Evolutionary conservation across 2,888 invertebrate species (phyloP).

Genomic region (Zygogramma bicolorata): DNA sequence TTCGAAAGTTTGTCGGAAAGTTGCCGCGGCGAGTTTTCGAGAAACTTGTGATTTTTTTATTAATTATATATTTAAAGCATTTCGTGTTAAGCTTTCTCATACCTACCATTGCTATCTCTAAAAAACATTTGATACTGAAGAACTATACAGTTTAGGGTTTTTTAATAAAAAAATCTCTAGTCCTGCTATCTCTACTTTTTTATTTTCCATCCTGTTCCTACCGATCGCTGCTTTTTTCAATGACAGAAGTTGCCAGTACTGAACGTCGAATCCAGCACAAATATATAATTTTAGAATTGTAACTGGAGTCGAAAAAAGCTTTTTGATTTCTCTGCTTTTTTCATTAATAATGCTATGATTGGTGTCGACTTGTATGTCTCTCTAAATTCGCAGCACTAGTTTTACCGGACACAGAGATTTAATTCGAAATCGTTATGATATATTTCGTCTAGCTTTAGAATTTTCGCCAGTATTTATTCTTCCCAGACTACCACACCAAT

Average conservation of each 20-base stretch:
- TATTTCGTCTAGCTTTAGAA: conserved; percentile 54
- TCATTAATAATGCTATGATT: conserved; percentile 51
- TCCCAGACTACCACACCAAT: conserved; percentile 58
- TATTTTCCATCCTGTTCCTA: conserved; percentile 43
- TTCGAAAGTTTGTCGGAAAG: conserved; percentile 42
- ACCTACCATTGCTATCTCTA: conserved; percentile 64
- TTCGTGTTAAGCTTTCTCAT: conserved; percentile 73
- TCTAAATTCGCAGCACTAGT: conserved; percentile 57
- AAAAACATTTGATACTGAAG: conserved; percentile 74
- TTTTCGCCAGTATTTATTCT: conserved; percentile 54
- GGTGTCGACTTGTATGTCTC: conserved; percentile 56
- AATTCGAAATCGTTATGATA: conserved; percentile 58
- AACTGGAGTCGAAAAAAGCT: neutral
- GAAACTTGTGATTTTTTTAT: conserved; percentile 41
- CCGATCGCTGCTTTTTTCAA: conserved; percentile 25
- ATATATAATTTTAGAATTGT: conserved; percentile 15
- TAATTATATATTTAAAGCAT: conserved; percentile 57
- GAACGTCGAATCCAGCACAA: conserved; percentile 44
- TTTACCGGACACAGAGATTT: conserved; percentile 51
- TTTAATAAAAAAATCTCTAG: conserved; percentile 75
- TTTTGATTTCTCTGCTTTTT: conserved; percentile 29
- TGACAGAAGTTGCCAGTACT: conserved; percentile 15
- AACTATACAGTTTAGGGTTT: conserved; percentile 69
- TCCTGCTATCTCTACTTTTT: conserved; percentile 71
- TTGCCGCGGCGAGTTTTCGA: conserved; percentile 28